Base-by-base conservation (phyloP, 1,140 invertebrate genomes). In the Bombus haemorrhoidalis region DNA sequence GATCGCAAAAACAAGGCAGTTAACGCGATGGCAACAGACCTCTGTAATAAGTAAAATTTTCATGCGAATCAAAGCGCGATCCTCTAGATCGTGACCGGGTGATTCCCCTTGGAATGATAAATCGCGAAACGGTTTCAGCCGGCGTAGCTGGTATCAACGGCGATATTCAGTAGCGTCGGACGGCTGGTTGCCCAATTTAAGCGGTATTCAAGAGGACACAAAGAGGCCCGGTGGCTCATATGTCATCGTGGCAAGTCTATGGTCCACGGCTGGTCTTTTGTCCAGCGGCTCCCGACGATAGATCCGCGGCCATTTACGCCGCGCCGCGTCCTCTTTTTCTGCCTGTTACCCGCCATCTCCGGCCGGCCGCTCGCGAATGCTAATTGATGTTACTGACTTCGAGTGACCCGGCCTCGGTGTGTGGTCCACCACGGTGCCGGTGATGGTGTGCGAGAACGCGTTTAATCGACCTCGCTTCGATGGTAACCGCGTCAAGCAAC, bases 161-260 rank as follows among this genome's bases (percentile, higher is more conserved):
- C 77, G 88, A 88, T 86, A 86, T 88, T 92, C 87, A 89, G 93
- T 94, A 93, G 92, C 91, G 43, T 74, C 73, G 80, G 88, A 90
- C 80, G 89, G 85, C 86, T 87, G 89, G 87, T 89, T 90, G 81
- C 90, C 89, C 92, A 94, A 94, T 94, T 94, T 94, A 92, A 94
- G 92, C 74, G 91, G 93, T 93, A 94, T 94, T 94, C 94, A 94
- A 89, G 73, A 86, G 84, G 91, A 89, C 93, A 94, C 94, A 94
- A 94, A 93, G 93, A 86, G 68, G 64, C 69, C 68, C 91, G 91
- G 92, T 94, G 93, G 93, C 90, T 92, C 93, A 93, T 93, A 94
- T 92, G 93, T 94, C 94, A 94, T 94, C 93, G 93, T 92, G 93
- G 91, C 84, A 87, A 87, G 64, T 91, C 91, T 87, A 88, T 87